Evolutionary conservation across 2,888 invertebrate genomes (phyloP).

Genomic region (Stenodema calcarata): DNA sequence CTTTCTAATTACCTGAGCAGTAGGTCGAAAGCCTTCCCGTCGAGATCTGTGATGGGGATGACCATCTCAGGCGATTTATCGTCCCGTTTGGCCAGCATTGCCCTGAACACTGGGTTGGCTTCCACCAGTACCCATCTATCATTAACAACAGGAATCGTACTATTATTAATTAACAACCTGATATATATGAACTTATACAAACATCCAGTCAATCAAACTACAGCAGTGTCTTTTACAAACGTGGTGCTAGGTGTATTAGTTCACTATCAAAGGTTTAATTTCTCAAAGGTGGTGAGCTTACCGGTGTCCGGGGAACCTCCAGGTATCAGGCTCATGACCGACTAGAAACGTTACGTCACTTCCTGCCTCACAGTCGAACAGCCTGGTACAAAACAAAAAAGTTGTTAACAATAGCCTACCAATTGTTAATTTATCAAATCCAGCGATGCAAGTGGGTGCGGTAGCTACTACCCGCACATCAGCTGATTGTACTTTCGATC

Average conservation of each 20-base stretch:
- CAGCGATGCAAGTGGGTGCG: background rate
- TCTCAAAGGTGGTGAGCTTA: background rate
- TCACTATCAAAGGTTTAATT: no score
- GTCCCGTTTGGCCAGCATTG: conserved; percentile 64
- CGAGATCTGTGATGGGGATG: conserved; percentile 67
- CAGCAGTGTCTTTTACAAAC: no score
- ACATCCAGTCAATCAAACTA: no score
- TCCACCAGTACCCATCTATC: conserved; percentile 65
- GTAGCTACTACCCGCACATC: no score
- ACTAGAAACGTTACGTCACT: conserved; percentile 71
- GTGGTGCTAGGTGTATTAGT: no score
- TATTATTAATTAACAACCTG: background rate
- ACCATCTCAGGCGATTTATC: conserved; percentile 61
- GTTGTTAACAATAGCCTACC: background rate
- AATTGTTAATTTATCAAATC: background rate
- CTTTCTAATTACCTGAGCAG: conserved; percentile 65
- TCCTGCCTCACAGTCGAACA: conserved; percentile 66
- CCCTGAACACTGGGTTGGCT: conserved; percentile 70
- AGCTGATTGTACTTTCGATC: no score
- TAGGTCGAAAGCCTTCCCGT: conserved; percentile 73
- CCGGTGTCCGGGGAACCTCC: conserved; percentile 74
- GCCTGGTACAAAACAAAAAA: conserved; percentile 31
- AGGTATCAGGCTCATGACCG: conserved; percentile 70
- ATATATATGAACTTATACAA: no score
- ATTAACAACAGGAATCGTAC: background rate